These are phyloP conservation scores for Biston betularia DNA, from an alignment of 2,888 invertebrate species.

Conservation along the genomic window DNA sequence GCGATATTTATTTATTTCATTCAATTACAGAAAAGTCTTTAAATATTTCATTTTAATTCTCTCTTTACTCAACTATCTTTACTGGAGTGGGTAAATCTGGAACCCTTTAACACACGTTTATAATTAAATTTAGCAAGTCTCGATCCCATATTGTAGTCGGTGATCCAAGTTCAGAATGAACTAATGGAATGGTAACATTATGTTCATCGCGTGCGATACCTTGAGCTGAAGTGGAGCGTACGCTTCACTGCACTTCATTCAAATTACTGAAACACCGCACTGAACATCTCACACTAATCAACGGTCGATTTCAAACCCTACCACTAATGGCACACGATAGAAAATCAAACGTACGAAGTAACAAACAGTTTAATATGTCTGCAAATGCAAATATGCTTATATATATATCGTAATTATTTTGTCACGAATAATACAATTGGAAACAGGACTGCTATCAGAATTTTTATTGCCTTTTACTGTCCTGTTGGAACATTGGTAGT, in stretches of 20 bases:
- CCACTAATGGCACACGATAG: not conserved
- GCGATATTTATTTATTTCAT: no score
- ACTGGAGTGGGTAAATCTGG: not conserved
- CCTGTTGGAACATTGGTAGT: no score
- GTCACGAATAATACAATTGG: slow-evolving; percentile 26
- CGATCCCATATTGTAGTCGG: slow-evolving; percentile 8
- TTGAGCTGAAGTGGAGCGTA: slow-evolving; percentile 48
- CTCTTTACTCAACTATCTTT: not conserved
- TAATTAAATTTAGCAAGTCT: slow-evolving; percentile 21
- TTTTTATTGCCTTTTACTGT: no score
- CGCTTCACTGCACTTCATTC: slow-evolving; percentile 52
- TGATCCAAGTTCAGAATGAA: slow-evolving; percentile 33
- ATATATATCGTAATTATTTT: slow-evolving; percentile 30
- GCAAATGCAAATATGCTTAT: slow-evolving; percentile 14
- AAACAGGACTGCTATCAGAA: slow-evolving; percentile 9
- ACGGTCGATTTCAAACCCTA: slow-evolving; percentile 12
- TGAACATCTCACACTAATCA: slow-evolving; percentile 22
- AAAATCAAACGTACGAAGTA: not conserved
- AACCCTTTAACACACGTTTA: slow-evolving; percentile 13
- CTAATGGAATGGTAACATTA: slow-evolving; percentile 41
- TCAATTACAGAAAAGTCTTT: no score
- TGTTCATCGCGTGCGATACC: slow-evolving; percentile 52
- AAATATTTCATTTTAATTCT: no score
- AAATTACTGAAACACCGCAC: slow-evolving; percentile 45
- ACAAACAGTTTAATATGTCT: slow-evolving; percentile 16